phyloP scores from a whole-genome alignment of 2,888 invertebrate species.

The Dasypogon diadema region DNA sequence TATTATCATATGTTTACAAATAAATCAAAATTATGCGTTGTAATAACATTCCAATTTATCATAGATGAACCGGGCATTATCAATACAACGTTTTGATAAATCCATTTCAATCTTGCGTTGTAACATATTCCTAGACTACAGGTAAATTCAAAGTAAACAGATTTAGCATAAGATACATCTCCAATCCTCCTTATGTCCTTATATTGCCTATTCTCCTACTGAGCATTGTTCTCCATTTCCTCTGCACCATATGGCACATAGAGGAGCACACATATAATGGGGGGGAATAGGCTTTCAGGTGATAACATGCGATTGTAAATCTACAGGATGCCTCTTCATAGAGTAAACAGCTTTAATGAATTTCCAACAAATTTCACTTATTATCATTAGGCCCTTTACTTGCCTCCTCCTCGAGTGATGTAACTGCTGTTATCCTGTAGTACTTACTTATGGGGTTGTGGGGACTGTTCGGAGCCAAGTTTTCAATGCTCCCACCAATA shows the following conservation, averaged over 20 bases:
- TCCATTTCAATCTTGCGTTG: neutral
- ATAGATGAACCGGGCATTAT: neutral
- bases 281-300: slow-evolving; percentile 15
- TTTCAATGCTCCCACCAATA: neutral
- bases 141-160: slow-evolving; percentile 31
- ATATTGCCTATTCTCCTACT: neutral
- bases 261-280: neutral
- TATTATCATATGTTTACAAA: no score
- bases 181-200: slow-evolving; percentile 3
- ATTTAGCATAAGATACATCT: neutral
- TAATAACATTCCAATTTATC: no score
- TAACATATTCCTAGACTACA: slow-evolving; percentile 8
- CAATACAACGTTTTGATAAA: neutral
- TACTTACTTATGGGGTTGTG: neutral
- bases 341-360: slow-evolving; percentile 54
- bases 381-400: slow-evolving; percentile 52
- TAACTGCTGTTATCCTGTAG: slow-evolving; percentile 11
- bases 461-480: neutral
- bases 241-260: neutral
- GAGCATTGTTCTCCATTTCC: slow-evolving; percentile 1
- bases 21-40: no score
- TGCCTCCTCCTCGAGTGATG: slow-evolving; percentile 20
- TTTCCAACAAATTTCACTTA: slow-evolving; percentile 55
- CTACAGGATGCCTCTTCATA: slow-evolving; percentile 19
- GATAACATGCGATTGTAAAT: slow-evolving; percentile 37